Conservation (phyloP, 2,113 vertebrate species). For the Pelusios castaneus region DNA sequence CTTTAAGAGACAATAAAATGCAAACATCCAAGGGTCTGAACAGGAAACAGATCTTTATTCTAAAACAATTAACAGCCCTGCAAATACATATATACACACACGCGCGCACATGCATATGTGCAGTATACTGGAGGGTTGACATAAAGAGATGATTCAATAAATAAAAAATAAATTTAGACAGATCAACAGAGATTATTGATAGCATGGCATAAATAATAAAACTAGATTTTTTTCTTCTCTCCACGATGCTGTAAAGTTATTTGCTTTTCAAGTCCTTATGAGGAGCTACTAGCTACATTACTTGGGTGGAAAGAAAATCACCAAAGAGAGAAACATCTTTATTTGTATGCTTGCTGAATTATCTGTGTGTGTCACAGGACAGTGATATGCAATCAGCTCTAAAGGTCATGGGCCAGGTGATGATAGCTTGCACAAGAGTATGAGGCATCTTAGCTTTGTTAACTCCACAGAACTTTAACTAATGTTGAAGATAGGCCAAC, state of each 20-base stretch:
- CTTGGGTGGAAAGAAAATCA: slow-evolving; percentile 26
- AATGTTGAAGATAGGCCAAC: not conserved
- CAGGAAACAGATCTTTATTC: not conserved
- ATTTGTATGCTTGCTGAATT: slow-evolving; percentile 27
- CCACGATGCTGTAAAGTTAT: not conserved
- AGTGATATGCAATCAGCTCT: not conserved
- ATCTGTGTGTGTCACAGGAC: not conserved
- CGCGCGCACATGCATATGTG: not conserved
- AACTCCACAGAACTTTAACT: not conserved
- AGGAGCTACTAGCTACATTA: not conserved
- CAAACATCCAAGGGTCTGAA: not conserved
- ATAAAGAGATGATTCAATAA: slow-evolving; percentile 6
- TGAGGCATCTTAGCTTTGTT: not conserved
- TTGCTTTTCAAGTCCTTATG: not conserved
- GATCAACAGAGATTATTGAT: slow-evolving; percentile 27
- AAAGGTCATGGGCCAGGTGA: not conserved
- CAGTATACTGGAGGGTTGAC: not conserved
- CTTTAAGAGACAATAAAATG: slow-evolving; percentile 10
- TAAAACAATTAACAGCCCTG: slow-evolving; percentile 5
- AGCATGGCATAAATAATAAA: slow-evolving; percentile 11
- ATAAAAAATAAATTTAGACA: slow-evolving; percentile 39
- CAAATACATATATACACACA: not conserved
- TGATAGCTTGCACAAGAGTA: not conserved
- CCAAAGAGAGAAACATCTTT: not conserved
- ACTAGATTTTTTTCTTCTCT: not conserved